Evolutionary conservation across 2,888 invertebrate species (phyloP).

Genomic region (Agrotis ipsilon): DNA sequence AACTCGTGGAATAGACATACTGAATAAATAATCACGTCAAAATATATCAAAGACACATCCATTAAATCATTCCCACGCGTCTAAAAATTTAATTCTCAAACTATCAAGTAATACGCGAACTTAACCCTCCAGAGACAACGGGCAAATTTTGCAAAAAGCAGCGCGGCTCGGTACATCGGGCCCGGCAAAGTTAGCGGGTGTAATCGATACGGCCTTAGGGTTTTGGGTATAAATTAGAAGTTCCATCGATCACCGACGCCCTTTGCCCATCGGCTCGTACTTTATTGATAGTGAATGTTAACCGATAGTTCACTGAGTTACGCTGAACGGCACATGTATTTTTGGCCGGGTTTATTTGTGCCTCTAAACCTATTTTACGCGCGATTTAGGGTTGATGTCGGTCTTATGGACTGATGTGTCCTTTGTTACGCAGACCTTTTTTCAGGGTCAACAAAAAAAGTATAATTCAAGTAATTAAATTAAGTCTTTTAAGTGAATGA

Average conservation of each 20-base stretch:
- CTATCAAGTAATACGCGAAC: conserved; percentile 62
- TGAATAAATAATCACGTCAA: background rate
- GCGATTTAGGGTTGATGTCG: conserved; percentile 55
- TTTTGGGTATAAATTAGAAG: conserved; percentile 90
- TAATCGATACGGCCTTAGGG: conserved; percentile 91
- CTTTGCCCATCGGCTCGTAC: conserved; percentile 89
- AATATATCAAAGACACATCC: conserved; percentile 30
- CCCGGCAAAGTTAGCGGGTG: conserved; percentile 81
- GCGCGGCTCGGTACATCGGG: conserved; percentile 72
- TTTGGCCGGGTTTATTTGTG: conserved; percentile 67
- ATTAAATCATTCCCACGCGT: conserved; percentile 64
- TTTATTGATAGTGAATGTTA: conserved; percentile 89
- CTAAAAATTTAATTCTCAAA: conserved; percentile 66
- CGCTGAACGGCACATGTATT: conserved; percentile 73
- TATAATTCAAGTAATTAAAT: too few species aligned
- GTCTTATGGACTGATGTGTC: conserved; percentile 33
- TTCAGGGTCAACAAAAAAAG: conserved; percentile 14
- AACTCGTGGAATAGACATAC: background rate
- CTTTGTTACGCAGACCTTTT: conserved; percentile 5
- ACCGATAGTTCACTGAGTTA: conserved; percentile 83
- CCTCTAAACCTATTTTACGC: conserved; percentile 54
- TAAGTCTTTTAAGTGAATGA: too few species aligned
- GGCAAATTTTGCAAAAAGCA: conserved; percentile 86
- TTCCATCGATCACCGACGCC: conserved; percentile 90
- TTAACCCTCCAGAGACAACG: conserved; percentile 79